Base-by-base conservation (phyloP, 2,113 vertebrate genomes). In the Psophia crepitans region DNA sequence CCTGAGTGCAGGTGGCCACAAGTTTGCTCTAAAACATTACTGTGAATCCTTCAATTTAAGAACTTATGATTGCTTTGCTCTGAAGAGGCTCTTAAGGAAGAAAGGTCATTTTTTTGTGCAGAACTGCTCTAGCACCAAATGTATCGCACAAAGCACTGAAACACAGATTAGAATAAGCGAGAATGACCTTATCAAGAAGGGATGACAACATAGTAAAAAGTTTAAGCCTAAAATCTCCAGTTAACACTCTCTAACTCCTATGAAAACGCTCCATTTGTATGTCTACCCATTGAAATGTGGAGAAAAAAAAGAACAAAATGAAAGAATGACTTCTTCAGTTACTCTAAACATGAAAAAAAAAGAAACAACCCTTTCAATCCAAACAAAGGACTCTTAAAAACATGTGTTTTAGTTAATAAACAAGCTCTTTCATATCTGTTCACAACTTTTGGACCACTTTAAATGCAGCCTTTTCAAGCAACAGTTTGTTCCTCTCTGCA, bases 1-100 rank as follows among this genome's bases (percentile, higher is more conserved):
- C 14, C 23, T 6, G 26, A 41, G 43, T 0, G 5, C 39, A 0
- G 0, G 18, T 12, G 33, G 28, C 32, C 63, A 74, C 51, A 84
- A 84, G 33, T 65, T 73, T 53, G 30, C 17, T 56, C 19, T n/a
- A 73, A 94, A 88, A 65, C 4, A 2, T 20, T 56, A 28, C 7
- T 7, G 2, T 23, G 43, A 60, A 68, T 64, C 61, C 33, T 78
- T 90, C 53, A 46, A 1, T 71, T 64, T 51, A 54, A 56, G 43
- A 68, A 66, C 41, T 68, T 60, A 20, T 1, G 19, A 86, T 35
- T 73, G 39, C 57, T 68, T 58, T 64, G 35, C 14, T 86, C 66
- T 69, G 43, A 76, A 80, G 43, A 63, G 33, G 48, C 23, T 48
- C 27, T 54, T 37, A 8, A 46, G n/a, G 56, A 84, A 75, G 57